A percentile compares a stretch with the other conserved stretches of the same genome.
Evolutionary conservation across 2,888 invertebrate genomes (phyloP).

Genomic region (Heliconius charithonia): DNA sequence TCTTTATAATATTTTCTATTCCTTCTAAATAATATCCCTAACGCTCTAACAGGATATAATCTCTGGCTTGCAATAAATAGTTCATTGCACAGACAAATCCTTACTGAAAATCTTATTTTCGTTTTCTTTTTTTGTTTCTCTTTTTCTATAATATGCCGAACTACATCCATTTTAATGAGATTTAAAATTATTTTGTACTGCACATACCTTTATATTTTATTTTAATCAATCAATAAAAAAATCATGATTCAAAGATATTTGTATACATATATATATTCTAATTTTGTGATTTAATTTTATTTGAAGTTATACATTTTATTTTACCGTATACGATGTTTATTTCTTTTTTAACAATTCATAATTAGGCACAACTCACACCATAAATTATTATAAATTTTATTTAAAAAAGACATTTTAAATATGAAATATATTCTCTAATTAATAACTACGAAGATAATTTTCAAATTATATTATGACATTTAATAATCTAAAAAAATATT

Average conservation of each 20-base stretch:
- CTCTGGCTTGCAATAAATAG: background rate
- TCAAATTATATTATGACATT: background rate
- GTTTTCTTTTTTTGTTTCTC: background rate
- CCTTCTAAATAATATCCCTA: background rate
- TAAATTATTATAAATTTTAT: background rate
- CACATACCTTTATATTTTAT: background rate
- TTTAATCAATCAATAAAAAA: background rate
- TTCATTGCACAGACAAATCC: background rate
- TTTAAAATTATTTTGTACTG: background rate
- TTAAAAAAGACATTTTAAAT: background rate
- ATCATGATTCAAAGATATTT: background rate
- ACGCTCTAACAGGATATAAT: background rate
- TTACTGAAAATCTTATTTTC: background rate
- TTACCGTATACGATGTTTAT: background rate
- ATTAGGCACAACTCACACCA: background rate
- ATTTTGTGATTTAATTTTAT: background rate
- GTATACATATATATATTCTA: background rate
- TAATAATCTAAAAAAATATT: background rate
- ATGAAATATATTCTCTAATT: background rate
- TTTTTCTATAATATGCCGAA: background rate
- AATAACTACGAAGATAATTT: background rate
- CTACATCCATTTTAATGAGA: conserved; percentile 3
- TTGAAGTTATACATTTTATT: background rate
- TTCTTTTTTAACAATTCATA: background rate
- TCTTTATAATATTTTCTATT: background rate